Evolutionary conservation across 2,797 vertebrate species (phyloP), one percentile per base, ranked within the genome.

Genomic region (Aplochiton taeniatus): DNA sequence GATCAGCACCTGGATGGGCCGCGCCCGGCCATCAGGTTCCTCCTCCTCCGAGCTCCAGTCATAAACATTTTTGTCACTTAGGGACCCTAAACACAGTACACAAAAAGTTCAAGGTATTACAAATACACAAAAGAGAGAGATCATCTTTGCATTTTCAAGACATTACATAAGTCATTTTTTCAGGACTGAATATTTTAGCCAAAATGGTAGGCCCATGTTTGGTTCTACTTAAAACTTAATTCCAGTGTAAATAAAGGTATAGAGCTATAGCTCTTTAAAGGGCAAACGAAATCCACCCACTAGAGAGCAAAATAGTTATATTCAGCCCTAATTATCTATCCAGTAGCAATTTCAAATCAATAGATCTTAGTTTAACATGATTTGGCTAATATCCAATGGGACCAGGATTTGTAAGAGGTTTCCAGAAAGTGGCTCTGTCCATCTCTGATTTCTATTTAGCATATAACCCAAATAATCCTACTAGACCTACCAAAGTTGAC

Each of bases 1-100:
- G 66, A 98, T 90, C 70, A 99, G 93, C 57, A 99, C 96, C 81
- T 99, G 97, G 50, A 99, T 87, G 0, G 97, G 97, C 11, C 94
- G 93, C 5, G 97, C 96, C 58, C 95, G 93, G 72, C 92, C 94
- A 16, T 96, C 96, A 0, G 93, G 88, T 20, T 98, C 96, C 70
- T 99, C 97, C 63, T 99, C 97, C 89, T 99, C 97, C 0, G 95
- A 97, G 86, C 96, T 98, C 97, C 97, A 99, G 72, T 98, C 96
- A 0, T 95, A 96, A 11, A 89, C 81, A 11, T 87, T 80, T 78
- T 94, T 97, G 75, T 99, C 97, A 41, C 92, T 87, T 85, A 99
- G 96, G 52, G 95, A 95, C 63, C 96, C 97, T 98, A 88, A 31
- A 1, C 48, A 72, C 13, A 54, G 31, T 48, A 66, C 6, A 31